These are phyloP conservation scores for Peribatodes rhomboidaria DNA, from an alignment of 2,888 invertebrate genomes.

Conservation along the genomic window DNA sequence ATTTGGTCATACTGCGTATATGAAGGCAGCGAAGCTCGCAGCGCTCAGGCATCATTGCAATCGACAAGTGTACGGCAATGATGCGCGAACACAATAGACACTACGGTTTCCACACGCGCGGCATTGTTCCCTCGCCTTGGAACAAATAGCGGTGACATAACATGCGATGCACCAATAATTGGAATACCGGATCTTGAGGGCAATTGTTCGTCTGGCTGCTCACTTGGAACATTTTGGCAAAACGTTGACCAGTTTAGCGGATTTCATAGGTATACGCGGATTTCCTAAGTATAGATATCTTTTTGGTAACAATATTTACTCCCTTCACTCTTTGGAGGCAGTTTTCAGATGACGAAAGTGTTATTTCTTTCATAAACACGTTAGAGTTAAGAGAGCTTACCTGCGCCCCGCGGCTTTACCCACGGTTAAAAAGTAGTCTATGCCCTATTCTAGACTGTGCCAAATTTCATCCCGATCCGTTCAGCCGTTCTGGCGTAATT, in stretches of 20 bases:
- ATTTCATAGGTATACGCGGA: too few species aligned
- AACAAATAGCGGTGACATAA: conserved; percentile 45
- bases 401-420: too few species aligned
- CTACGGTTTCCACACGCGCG: conserved; percentile 42
- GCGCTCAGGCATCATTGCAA: conserved; percentile 25
- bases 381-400: too few species aligned
- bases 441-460: too few species aligned
- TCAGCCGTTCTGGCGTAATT: too few species aligned
- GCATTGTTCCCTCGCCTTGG: conserved; percentile 45
- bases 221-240: conserved; percentile 14
- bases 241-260: neutral
- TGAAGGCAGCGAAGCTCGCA: conserved; percentile 11
- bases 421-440: too few species aligned
- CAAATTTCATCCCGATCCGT: too few species aligned
- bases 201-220: conserved; percentile 27
- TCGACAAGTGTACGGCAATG: conserved; percentile 34
- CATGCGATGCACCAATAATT: conserved; percentile 43
- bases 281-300: too few species aligned
- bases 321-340: neutral
- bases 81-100: conserved; percentile 47
- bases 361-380: too few species aligned
- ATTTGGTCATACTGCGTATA: conserved; percentile 4
- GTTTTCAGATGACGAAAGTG: neutral
- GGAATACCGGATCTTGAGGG: conserved; percentile 41
- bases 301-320: neutral